These are phyloP conservation scores for Meandrusa payeni DNA, from an alignment of 2,888 invertebrate species.

Conservation along the genomic window DNA sequence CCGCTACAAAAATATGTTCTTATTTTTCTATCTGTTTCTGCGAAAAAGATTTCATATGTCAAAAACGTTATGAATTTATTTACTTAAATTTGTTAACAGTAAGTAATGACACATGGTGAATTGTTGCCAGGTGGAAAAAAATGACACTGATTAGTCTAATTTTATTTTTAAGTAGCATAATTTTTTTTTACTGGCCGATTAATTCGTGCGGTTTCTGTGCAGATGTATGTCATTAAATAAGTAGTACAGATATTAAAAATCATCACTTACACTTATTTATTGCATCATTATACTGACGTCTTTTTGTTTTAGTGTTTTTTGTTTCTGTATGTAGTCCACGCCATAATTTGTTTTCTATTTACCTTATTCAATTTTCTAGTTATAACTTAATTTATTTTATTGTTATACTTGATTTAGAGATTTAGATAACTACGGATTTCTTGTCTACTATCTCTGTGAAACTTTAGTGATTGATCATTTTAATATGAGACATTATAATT, in stretches of 20 bases:
- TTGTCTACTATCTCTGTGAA: not conserved
- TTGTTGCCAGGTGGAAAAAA: conserved; percentile 14
- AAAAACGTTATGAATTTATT: too few species aligned
- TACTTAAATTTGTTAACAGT: conserved; percentile 8
- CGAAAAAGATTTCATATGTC: too few species aligned
- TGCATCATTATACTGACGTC: not conserved
- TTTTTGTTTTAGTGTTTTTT: conserved; percentile 1
- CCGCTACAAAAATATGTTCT: conserved; percentile 42
- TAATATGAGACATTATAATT: too few species aligned
- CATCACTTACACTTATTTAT: not conserved
- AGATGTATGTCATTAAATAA: conserved; percentile 1
- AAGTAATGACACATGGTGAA: not conserved
- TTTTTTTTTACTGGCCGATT: conserved; percentile 8
- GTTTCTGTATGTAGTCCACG: not conserved
- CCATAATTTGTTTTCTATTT: conserved; percentile 8
- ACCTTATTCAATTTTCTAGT: conserved; percentile 15
- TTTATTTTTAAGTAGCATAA: conserved; percentile 23
- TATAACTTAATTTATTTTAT: conserved; percentile 23
- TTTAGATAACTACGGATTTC: conserved; percentile 9
- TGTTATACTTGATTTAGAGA: conserved; percentile 17
- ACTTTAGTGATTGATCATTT: too few species aligned
- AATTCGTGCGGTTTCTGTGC: not conserved
- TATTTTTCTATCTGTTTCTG: conserved; percentile 18
- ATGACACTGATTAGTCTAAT: conserved; percentile 22
- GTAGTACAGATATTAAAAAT: not conserved